Evolutionary conservation across 2,888 invertebrate species (phyloP).

Genomic region (Parnassius mnemosyne): DNA sequence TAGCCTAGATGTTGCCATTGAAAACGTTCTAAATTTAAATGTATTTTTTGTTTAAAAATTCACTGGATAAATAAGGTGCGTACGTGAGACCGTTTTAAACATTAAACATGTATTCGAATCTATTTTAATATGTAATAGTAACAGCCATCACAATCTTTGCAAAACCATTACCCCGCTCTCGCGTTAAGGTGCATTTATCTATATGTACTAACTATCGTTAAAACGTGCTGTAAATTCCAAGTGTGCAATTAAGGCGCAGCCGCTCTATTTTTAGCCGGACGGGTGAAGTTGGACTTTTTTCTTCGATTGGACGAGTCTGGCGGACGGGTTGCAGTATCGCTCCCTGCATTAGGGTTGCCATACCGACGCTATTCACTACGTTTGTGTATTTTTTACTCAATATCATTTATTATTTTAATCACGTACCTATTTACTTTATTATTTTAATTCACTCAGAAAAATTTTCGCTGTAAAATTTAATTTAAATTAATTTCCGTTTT

Average conservation of each 20-base stretch:
- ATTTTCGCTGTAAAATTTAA: no score
- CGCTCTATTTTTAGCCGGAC: conserved; percentile 69
- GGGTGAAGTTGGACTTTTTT: conserved; percentile 50
- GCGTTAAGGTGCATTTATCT: conserved; percentile 45
- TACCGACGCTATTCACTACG: background rate
- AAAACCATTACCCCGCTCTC: conserved; percentile 42
- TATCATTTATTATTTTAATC: no score
- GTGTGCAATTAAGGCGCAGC: conserved; percentile 65
- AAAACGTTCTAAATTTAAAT: conserved; percentile 33
- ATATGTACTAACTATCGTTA: conserved; percentile 56
- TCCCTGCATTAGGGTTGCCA: conserved; percentile 24
- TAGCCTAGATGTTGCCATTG: conserved; percentile 14
- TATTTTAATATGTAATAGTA: conserved; percentile 44
- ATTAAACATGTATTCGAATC: conserved; percentile 29
- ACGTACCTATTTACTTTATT: no score
- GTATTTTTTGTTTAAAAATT: conserved; percentile 33
- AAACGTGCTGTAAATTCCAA: conserved; percentile 70
- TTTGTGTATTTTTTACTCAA: background rate
- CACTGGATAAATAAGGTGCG: conserved; percentile 29
- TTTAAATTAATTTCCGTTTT: no score
- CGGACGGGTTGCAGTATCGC: conserved; percentile 48
- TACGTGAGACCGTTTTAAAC: conserved; percentile 33
- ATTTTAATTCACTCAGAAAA: no score
- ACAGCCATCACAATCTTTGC: conserved; percentile 47
- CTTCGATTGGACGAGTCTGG: conserved; percentile 42